Evolutionary conservation across 2,113 vertebrate species (phyloP).

Genomic region (Engystomops pustulosus): DNA sequence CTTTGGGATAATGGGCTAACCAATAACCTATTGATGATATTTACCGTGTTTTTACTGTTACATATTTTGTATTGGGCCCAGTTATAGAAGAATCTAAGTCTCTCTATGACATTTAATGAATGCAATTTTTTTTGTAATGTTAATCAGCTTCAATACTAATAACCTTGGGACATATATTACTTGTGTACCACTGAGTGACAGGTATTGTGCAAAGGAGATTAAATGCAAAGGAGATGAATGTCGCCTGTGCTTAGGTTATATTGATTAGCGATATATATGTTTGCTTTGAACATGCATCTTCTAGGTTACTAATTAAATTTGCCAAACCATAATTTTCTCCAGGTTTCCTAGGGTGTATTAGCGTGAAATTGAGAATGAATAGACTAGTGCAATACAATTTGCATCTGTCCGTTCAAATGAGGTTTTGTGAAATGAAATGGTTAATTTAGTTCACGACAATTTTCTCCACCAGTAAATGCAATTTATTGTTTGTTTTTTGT

Average conservation of each 20-base stretch:
- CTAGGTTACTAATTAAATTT: constrained; percentile 77
- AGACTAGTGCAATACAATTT: constrained; percentile 69
- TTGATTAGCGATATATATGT: constrained; percentile 55
- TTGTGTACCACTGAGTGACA: constrained; percentile 6
- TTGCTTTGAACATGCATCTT: constrained; percentile 68
- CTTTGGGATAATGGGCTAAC: no score
- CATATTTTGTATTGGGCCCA: no score
- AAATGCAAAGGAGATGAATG: constrained; percentile 14
- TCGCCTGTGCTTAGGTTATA: constrained; percentile 24
- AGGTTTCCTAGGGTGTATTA: constrained; percentile 72
- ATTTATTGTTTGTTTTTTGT: constrained; percentile 57
- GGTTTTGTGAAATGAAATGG: constrained; percentile 69
- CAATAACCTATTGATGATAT: no score
- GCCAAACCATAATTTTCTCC: constrained; percentile 66
- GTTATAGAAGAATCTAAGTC: neutral
- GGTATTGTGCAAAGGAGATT: constrained; percentile 20
- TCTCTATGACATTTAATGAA: no score
- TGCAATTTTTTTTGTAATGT: constrained; percentile 8
- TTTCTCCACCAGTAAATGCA: constrained; percentile 65
- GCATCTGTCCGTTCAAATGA: constrained; percentile 70
- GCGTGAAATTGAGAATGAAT: constrained; percentile 70
- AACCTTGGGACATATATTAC: constrained; percentile 22
- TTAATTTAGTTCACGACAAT: constrained; percentile 66
- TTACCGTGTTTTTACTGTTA: no score
- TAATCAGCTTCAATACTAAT: neutral